Conservation (phyloP, 2,888 invertebrate genomes). For the Eledona agricola region DNA sequence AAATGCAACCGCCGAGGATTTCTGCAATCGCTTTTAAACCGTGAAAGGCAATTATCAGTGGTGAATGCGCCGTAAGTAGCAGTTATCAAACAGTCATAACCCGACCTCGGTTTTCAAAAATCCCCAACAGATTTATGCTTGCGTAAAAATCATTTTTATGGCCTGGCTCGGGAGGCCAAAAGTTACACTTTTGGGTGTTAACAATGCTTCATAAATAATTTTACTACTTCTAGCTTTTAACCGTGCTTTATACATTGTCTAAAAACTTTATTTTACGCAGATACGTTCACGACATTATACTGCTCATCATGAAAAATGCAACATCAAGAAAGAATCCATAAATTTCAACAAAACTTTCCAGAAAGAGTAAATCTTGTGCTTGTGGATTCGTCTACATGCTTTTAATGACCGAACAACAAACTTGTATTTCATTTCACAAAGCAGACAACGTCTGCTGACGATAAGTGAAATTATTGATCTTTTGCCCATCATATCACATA, state of each 20-base stretch:
- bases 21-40: constrained; percentile 17
- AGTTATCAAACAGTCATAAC: constrained; percentile 15
- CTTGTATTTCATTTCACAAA: too few species aligned
- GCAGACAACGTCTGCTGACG: too few species aligned
- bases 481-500: too few species aligned
- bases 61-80: constrained; percentile 14
- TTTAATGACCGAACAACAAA: too few species aligned
- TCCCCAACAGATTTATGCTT: constrained; percentile 14
- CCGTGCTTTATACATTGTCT: constrained; percentile 15
- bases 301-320: too few species aligned
- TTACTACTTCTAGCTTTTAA: constrained; percentile 24
- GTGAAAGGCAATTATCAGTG: constrained; percentile 15
- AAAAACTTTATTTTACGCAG: constrained; percentile 14
- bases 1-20: constrained; percentile 11
- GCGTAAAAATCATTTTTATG: constrained; percentile 22
- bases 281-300: too few species aligned
- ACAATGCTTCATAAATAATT: constrained; percentile 23
- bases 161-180: constrained; percentile 1
- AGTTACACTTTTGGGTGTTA: constrained; percentile 9
- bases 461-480: too few species aligned
- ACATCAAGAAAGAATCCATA: too few species aligned
- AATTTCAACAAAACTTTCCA: too few species aligned
- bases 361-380: too few species aligned
- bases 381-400: too few species aligned
- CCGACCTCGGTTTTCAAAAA: constrained; percentile 7